phyloP scores from a whole-genome alignment of 2,888 invertebrate species.

The Eupithecia subfuscata region DNA sequence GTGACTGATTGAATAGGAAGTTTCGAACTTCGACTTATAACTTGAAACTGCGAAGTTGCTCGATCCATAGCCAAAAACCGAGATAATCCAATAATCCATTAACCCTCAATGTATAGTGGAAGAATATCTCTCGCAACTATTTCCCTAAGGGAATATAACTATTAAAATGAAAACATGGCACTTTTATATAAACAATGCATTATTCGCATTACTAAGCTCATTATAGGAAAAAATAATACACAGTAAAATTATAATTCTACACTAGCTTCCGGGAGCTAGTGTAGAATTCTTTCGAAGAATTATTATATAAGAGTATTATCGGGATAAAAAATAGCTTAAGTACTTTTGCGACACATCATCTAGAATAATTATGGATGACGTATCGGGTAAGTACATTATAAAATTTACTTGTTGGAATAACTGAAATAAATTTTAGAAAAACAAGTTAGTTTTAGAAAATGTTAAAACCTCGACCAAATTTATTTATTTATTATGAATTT shows the following conservation, averaged over 20 bases:
- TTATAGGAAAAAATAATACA: background rate
- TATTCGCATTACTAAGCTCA: background rate
- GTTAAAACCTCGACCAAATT: too few relatives aligned
- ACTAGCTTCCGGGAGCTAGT: background rate
- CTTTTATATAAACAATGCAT: background rate
- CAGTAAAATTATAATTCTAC: background rate
- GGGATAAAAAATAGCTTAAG: too few relatives aligned
- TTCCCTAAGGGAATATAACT: background rate
- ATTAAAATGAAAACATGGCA: background rate
- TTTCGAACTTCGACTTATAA: conserved; percentile 28
- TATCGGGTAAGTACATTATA: too few relatives aligned
- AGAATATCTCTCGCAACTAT: background rate
- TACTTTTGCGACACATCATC: too few relatives aligned
- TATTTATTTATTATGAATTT: too few relatives aligned
- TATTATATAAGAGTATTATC: background rate
- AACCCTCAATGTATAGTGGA: conserved; percentile 22
- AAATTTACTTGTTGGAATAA: too few relatives aligned
- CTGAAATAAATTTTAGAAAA: too few relatives aligned
- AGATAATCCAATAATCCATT: conserved; percentile 36
- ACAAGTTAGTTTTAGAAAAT: too few relatives aligned
- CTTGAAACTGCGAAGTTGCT: conserved; percentile 33
- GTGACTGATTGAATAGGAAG: conserved; percentile 26
- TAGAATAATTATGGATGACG: too few relatives aligned
- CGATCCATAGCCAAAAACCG: conserved; percentile 38
- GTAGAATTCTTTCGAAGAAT: background rate